Percentiles rank a stretch among this genome's conserved stretches.
Evolutionary conservation across 2,113 vertebrate genomes (phyloP).

Genomic region (Anoura caudifer): DNA sequence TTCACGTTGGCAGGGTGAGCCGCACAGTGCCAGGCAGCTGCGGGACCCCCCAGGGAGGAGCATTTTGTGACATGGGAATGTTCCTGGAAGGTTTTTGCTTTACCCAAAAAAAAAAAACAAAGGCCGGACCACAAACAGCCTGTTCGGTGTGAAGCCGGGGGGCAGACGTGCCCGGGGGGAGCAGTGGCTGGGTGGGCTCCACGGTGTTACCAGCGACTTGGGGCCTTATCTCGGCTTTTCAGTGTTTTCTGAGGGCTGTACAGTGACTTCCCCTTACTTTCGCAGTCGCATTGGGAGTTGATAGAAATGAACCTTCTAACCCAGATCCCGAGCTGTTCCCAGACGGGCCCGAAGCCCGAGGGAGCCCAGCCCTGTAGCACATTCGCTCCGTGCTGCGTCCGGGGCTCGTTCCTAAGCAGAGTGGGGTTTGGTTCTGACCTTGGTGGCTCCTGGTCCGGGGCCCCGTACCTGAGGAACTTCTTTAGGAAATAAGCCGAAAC

Average conservation of each 20-base stretch:
- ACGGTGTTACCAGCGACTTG: neutral
- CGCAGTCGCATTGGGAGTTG: neutral
- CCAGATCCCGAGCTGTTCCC: neutral
- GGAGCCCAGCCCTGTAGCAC: neutral
- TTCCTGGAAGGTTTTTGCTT: neutral
- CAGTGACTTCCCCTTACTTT: neutral
- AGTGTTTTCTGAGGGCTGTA: neutral
- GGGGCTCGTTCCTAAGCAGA: neutral
- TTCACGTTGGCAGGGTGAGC: neutral
- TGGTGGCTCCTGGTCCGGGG: neutral
- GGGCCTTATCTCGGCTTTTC: neutral
- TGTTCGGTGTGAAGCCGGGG: neutral
- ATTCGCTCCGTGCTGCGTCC: too few relatives aligned
- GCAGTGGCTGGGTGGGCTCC: rapidly evolving
- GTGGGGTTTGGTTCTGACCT: neutral
- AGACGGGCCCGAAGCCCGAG: neutral
- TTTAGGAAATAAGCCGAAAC: neutral
- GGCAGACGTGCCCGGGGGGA: rapidly evolving
- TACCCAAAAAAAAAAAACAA: too few relatives aligned
- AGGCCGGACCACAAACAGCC: too few relatives aligned
- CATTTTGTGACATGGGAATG: neutral
- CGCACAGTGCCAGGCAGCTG: neutral
- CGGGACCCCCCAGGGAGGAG: neutral
- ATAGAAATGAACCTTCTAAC: neutral
- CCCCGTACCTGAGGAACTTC: rapidly evolving